A percentile compares a stretch with the other conserved stretches of the same genome.
Evolutionary conservation across 2,797 vertebrate genomes (phyloP).

Genomic region (Catamblyrhynchus diadema): DNA sequence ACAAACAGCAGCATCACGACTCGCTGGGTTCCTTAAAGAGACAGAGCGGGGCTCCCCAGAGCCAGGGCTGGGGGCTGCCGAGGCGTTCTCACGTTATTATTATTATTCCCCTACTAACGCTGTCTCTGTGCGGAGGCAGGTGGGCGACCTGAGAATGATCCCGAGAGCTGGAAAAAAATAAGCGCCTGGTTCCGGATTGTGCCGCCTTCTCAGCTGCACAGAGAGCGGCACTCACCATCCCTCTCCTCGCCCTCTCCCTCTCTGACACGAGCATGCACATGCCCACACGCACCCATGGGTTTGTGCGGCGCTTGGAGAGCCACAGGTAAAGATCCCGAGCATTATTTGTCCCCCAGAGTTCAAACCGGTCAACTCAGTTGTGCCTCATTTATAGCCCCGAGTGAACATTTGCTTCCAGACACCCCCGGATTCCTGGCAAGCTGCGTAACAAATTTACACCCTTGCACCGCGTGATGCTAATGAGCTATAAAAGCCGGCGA

Average conservation of each 20-base stretch:
- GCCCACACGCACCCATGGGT: not conserved
- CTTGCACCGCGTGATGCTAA: not conserved
- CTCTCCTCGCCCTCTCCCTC: not conserved
- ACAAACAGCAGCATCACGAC: slow-evolving; percentile 52
- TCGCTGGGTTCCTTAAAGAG: slow-evolving; percentile 69
- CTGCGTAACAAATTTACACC: not conserved
- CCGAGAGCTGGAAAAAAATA: not conserved
- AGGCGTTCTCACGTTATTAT: not conserved
- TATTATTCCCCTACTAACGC: not conserved
- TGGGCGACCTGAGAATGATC: not conserved
- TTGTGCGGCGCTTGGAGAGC: not conserved
- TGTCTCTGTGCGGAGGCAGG: too few species aligned
- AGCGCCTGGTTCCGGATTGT: not conserved
- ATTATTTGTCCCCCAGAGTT: not conserved
- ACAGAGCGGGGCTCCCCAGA: not conserved
- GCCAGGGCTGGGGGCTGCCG: not conserved
- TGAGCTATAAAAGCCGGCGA: not conserved
- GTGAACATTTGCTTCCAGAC: not conserved
- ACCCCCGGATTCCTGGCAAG: not conserved
- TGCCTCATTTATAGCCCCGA: not conserved
- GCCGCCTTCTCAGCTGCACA: not conserved
- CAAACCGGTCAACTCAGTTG: fast-evolving
- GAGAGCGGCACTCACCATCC: not conserved
- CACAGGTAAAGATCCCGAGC: not conserved
- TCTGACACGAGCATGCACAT: fast-evolving